Evolutionary conservation across 2,113 vertebrate species (phyloP).

Genomic region (Archilochus colubris): DNA sequence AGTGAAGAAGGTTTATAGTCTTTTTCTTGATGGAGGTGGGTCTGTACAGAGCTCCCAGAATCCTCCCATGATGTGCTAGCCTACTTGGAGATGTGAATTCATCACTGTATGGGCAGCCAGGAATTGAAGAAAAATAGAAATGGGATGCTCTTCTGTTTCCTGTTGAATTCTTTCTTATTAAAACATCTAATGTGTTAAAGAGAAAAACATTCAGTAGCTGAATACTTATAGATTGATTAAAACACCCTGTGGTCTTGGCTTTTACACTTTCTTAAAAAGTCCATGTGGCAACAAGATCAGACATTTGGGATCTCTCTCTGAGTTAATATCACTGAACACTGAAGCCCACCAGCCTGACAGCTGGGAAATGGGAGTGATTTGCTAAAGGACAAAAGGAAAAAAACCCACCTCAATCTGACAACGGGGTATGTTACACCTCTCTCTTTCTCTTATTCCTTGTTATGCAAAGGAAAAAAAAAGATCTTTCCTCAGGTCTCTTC

Average conservation of each 20-base stretch:
- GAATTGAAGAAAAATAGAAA: neutral
- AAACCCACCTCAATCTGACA: neutral
- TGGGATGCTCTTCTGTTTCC: neutral
- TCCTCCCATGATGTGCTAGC: neutral
- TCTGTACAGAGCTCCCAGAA: neutral
- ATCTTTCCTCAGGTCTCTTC: neutral
- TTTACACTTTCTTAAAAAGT: neutral
- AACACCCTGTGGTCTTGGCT: neutral
- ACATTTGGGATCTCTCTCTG: neutral
- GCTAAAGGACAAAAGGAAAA: neutral
- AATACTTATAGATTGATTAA: neutral
- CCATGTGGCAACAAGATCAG: neutral
- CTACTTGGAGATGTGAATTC: neutral
- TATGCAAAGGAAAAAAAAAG: neutral
- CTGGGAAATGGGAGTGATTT: neutral
- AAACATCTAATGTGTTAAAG: neutral
- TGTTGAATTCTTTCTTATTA: neutral
- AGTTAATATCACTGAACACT: neutral
- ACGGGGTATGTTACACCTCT: neutral
- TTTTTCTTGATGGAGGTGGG: neutral
- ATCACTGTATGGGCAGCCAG: neutral
- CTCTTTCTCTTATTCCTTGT: neutral
- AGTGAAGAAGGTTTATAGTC: neutral
- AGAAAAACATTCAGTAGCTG: neutral
- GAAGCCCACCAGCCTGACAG: neutral